Percentiles rank a stretch among this genome's conserved stretches.
Conservation (phyloP, 2,797 vertebrate genomes). For the Trachops cirrhosus region DNA sequence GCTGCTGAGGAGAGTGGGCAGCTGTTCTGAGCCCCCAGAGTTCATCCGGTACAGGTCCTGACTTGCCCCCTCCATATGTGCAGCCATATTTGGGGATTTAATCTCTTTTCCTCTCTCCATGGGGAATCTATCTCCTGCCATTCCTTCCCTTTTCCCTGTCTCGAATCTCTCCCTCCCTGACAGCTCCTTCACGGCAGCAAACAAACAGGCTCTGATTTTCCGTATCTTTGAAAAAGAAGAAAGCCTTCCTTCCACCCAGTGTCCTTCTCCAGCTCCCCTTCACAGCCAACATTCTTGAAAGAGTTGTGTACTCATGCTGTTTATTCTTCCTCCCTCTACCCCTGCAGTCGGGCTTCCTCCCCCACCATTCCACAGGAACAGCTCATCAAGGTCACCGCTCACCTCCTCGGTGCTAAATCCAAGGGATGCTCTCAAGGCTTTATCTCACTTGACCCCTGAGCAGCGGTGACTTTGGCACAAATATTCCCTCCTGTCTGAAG, state of each 20-base stretch:
- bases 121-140: neutral
- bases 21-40: conserved; percentile 49
- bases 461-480: neutral
- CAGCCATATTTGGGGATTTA: conserved; percentile 33
- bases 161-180: conserved; percentile 11
- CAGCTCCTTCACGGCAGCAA: conserved; percentile 6
- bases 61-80: conserved; percentile 4
- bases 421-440: neutral
- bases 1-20: conserved; percentile 43
- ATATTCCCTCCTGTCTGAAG: neutral
- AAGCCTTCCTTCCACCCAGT: neutral
- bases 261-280: neutral
- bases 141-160: neutral
- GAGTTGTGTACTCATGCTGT: neutral
- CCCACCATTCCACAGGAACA: neutral
- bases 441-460: conserved; percentile 53
- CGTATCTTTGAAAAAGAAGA: conserved; percentile 44
- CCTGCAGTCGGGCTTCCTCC: conserved; percentile 13
- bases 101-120: neutral
- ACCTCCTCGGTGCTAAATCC: conserved; percentile 11
- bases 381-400: conserved; percentile 47
- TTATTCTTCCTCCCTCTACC: neutral
- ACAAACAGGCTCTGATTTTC: conserved; percentile 38
- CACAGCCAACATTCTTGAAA: conserved; percentile 35
- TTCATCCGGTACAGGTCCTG: conserved; percentile 18